Conservation (phyloP, 2,113 vertebrate genomes). For the Anhinga rufa region DNA sequence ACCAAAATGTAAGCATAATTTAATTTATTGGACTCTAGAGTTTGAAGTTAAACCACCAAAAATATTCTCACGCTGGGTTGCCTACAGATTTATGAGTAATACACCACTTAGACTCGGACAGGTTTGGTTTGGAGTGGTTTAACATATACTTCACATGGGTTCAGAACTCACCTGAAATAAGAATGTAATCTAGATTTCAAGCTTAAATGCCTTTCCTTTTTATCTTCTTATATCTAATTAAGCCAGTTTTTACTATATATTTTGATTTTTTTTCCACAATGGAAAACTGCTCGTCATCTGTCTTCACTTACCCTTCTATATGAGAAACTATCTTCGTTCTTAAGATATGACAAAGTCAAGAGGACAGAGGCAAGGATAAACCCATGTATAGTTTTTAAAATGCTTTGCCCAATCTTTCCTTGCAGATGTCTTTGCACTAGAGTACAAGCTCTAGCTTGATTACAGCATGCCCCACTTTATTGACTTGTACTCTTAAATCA, state of each 20-base stretch:
- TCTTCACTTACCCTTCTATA: neutral
- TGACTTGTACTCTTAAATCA: neutral
- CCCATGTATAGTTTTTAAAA: neutral
- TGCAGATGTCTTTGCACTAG: neutral
- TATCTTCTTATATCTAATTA: neutral
- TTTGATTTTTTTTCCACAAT: neutral
- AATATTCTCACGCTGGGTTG: neutral
- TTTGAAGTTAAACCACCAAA: neutral
- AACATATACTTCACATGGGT: neutral
- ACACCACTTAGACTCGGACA: neutral
- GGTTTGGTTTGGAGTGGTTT: neutral
- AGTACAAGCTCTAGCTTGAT: neutral
- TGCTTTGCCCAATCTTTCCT: neutral
- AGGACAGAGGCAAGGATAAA: neutral
- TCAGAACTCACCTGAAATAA: neutral
- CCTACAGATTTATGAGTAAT: neutral
- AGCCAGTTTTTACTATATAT: neutral
- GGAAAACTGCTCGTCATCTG: neutral
- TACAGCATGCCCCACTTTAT: neutral
- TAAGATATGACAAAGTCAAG: neutral
- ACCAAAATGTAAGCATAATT: neutral
- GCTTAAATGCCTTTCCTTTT: neutral
- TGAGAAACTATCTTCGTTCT: neutral
- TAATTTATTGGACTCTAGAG: neutral
- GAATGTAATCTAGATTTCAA: neutral